Base-by-base conservation (phyloP, 2,888 invertebrate species). In the Eilema depressum region DNA sequence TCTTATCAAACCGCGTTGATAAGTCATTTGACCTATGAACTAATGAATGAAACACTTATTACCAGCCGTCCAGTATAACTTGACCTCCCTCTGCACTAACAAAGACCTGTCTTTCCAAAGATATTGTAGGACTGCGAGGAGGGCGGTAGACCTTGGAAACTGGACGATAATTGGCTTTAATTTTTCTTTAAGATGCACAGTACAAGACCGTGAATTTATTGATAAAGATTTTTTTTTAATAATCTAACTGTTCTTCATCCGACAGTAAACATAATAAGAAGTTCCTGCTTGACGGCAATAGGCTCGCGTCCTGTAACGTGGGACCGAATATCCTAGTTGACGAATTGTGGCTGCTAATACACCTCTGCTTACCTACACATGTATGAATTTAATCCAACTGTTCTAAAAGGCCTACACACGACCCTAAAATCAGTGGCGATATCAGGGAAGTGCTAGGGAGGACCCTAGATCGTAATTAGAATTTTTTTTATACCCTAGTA, bases 1-100 rank as follows among this genome's bases (percentile, higher is more conserved):
- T 33, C 65, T 91, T 92, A 91, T 92, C 92, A 80, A 70, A 71
- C 64, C n/a, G 88, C 87, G 90, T 85, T 79, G 92, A 89, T 93
- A 93, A 87, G 83, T 81, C 74, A 85, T 61, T 91, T 89, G 92
- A 88, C 85, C 91, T 88, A 47, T 87, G 89, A 88, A 81, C 89
- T 68, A 17, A 65, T 69, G 79, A 91, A 90, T 89, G 86, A 87
- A 88, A 83, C 84, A 86, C 81, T 87, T 85, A 86, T 89, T 88
- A 87, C 75, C 61, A 75, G 5, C 30, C 62, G 66, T 57, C 89
- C 88, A 90, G 7, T 67, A 20, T 79, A 82, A 25, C 0, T 37
- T 75, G 91, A 85, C n/a, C 85, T 63, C 63, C 75, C 57, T 41
- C 28, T 60, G 53, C 61, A 33, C 25, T 53, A 73, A 64, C 57